Base-by-base conservation (phyloP, 1,140 invertebrate species). In the Meloidogyne floridensis region DNA sequence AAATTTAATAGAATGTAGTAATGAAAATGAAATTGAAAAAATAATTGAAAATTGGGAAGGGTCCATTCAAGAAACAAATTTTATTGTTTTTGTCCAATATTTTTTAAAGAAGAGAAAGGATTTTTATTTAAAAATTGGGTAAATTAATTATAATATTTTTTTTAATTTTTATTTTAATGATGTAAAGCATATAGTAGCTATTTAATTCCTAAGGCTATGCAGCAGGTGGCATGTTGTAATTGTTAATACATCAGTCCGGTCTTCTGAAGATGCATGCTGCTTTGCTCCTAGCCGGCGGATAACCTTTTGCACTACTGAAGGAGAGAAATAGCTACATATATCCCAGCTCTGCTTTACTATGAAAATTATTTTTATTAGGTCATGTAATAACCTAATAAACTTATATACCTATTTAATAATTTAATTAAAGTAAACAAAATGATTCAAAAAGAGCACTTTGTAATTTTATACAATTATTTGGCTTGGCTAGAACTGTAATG, bases 1-100 rank as follows among this genome's bases (percentile, higher is more conserved):
- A 7, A 59, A 59, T 59, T 13, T 65, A 65, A 65, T 65, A n/a
- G n/a, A 65, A 65, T 65, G 59, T 65, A n/a, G n/a, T n/a, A 8
- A 65, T 65, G 5, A 65, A 65, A 65, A 65, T n/a, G 15, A n/a
- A 65, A n/a, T 65, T n/a, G 10, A 65, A 13, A n/a, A 65, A 65
- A 65, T 65, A 65, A 65, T 65, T 65, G n/a, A 65, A n/a, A 65
- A 65, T 65, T 65, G 15, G 15, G 59, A 65, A 65, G 59, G n/a
- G n/a, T n/a, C 15, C 2, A 65, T 65, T 13, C 59, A 65, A 65
- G 59, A 65, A n/a, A 65, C 59, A 6, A 65, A 65, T 65, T 65
- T 65, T 65, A 65, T 65, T n/a, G n/a, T 65, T 65, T 65, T 65
- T 65, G 7, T 47, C 0, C 7, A 65, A n/a, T 65, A 13, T 65